These are phyloP conservation scores for Falco naumanni DNA, from an alignment of 2,797 vertebrate genomes.

Conservation along the genomic window DNA sequence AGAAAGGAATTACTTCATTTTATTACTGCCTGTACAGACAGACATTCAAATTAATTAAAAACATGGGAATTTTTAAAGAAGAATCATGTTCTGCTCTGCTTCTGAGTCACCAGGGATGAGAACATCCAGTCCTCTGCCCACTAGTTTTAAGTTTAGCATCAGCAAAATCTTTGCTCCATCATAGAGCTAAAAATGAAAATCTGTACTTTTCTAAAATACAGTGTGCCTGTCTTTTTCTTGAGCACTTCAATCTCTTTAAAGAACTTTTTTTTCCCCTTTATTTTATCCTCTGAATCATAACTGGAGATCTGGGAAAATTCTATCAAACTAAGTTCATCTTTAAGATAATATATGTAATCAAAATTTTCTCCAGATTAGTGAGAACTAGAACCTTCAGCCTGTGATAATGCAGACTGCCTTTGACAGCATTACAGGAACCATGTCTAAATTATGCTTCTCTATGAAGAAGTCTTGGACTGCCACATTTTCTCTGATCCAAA, in stretches of 20 bases:
- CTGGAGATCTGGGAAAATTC: neutral
- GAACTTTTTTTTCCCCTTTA: neutral
- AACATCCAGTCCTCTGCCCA: constrained; percentile 19
- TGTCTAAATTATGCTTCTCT: constrained; percentile 50
- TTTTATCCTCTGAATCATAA: neutral
- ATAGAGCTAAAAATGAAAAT: neutral
- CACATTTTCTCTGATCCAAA: constrained; percentile 21
- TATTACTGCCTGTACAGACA: neutral
- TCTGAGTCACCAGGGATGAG: constrained; percentile 24
- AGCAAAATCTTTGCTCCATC: neutral
- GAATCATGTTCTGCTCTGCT: neutral
- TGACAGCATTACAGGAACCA: constrained; percentile 16
- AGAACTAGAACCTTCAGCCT: neutral
- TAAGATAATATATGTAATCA: neutral
- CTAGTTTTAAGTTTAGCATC: constrained; percentile 25
- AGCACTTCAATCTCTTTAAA: neutral
- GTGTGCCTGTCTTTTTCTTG: neutral
- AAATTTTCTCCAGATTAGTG: neutral
- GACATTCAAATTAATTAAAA: constrained; percentile 9
- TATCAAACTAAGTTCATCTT: neutral
- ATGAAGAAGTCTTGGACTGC: constrained; percentile 27
- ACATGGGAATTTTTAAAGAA: neutral
- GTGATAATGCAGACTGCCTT: neutral
- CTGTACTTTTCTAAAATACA: neutral
- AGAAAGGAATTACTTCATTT: neutral